Evolutionary conservation across 2,797 vertebrate species (phyloP).

Genomic region (Amphiprion clarkii): DNA sequence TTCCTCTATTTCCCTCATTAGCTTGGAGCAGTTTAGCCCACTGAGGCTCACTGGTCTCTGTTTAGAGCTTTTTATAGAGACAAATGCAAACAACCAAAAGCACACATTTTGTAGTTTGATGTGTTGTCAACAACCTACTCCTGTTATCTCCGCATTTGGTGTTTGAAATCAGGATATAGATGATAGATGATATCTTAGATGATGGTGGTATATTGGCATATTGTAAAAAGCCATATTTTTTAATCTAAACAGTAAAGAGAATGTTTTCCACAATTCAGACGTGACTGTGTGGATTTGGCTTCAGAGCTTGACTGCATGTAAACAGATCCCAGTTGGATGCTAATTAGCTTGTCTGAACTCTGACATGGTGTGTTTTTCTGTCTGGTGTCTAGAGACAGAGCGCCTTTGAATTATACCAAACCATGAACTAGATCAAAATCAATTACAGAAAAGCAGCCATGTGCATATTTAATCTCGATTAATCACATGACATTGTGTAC

Average conservation of each 20-base stretch:
- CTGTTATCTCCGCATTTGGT: not conserved
- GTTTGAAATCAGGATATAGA: constrained; percentile 20
- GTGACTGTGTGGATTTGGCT: constrained; percentile 32
- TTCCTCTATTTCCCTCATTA: constrained; percentile 51
- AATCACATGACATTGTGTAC: too few relatives aligned
- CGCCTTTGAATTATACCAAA: constrained; percentile 37
- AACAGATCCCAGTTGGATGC: constrained; percentile 45
- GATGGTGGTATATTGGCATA: not conserved
- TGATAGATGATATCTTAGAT: not conserved
- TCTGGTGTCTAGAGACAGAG: constrained; percentile 35
- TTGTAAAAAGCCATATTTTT: constrained; percentile 17
- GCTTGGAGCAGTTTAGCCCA: constrained; percentile 21
- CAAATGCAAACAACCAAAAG: constrained; percentile 14
- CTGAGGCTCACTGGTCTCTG: constrained; percentile 2
- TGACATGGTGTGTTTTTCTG: constrained; percentile 49
- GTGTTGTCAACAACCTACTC: not conserved
- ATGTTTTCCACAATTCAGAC: constrained; percentile 22
- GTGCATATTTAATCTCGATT: not conserved
- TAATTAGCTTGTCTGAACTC: constrained; percentile 60
- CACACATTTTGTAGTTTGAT: constrained; percentile 11
- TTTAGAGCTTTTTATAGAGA: constrained; percentile 17
- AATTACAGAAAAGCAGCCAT: constrained; percentile 29
- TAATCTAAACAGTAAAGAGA: constrained; percentile 15
- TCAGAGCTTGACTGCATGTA: constrained; percentile 22
- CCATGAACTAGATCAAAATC: constrained; percentile 35